These are phyloP conservation scores for Empis livida DNA, from an alignment of 2,888 invertebrate species.

Conservation along the genomic window DNA sequence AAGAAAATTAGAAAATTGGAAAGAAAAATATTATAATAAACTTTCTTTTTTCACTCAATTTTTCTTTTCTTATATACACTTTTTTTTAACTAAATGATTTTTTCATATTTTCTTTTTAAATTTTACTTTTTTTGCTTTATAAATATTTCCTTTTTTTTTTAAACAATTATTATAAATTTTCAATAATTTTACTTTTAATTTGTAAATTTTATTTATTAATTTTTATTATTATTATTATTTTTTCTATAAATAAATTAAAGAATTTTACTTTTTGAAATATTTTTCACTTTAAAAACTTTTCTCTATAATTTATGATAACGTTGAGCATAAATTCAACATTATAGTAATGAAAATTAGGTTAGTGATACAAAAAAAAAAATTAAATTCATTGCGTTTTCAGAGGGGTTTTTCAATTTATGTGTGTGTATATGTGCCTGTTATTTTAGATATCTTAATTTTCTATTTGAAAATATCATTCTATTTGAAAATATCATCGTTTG, in stretches of 20 bases:
- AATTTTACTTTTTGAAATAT: no score
- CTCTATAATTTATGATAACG: no score
- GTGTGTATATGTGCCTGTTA: no score
- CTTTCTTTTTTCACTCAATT: background rate
- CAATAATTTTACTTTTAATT: conserved; percentile 8
- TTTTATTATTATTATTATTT: conserved; percentile 7
- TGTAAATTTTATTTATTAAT: background rate
- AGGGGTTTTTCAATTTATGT: no score
- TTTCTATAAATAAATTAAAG: conserved; percentile 1
- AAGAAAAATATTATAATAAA: background rate
- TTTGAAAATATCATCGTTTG: no score
- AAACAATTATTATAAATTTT: conserved; percentile 1
- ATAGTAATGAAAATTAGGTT: no score
- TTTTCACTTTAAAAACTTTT: no score
- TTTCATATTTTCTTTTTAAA: conserved; percentile 6
- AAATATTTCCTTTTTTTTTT: conserved; percentile 1
- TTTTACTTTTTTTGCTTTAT: conserved; percentile 6
- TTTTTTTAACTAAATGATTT: conserved; percentile 9
- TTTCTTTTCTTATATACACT: conserved; percentile 1
- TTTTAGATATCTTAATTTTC: no score
- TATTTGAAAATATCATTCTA: no score
- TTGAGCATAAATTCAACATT: no score
- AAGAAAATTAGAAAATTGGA: background rate
- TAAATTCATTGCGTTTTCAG: no score
- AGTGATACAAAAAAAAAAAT: no score